A percentile compares a stretch with the other conserved stretches of the same genome.
phyloP scores from a whole-genome alignment of 2,113 vertebrate genomes.

The Lepus americanus region DNA sequence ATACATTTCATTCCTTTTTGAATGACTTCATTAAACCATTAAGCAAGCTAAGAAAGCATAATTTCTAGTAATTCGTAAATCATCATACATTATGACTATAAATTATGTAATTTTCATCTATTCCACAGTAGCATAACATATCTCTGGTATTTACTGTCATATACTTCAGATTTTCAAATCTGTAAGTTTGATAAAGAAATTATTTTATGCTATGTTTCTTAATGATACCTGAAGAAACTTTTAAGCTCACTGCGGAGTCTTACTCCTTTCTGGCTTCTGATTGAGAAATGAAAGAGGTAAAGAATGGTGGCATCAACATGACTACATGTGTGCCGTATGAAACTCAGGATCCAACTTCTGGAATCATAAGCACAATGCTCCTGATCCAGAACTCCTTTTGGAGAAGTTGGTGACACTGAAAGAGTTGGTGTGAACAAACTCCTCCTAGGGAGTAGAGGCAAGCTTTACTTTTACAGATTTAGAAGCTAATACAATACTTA shows the following conservation, averaged over 20 bases:
- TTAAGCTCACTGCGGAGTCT: not conserved
- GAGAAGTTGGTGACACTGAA: not conserved
- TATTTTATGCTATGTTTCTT: not conserved
- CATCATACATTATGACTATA: not conserved
- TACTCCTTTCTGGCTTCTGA: not conserved
- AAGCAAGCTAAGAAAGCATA: constrained; percentile 21
- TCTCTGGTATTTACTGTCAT: not conserved
- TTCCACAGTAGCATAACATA: not conserved
- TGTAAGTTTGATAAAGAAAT: not conserved
- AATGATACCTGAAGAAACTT: not conserved
- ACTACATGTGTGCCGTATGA: not conserved
- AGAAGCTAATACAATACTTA: not conserved
- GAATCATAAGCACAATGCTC: not conserved
- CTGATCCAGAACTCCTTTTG: not conserved
- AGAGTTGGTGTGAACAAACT: not conserved
- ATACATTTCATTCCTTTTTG: not conserved
- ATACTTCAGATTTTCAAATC: constrained; percentile 23
- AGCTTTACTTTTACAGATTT: constrained; percentile 37
- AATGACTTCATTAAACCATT: not conserved
- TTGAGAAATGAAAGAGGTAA: not conserved
- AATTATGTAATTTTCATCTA: constrained; percentile 7
- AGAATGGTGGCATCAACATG: not conserved
- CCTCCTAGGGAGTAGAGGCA: not conserved
- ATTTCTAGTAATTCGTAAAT: constrained; percentile 31
- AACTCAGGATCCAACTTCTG: not conserved